Conservation (phyloP, 1,140 invertebrate genomes). For the Globodera ellingtonae region DNA sequence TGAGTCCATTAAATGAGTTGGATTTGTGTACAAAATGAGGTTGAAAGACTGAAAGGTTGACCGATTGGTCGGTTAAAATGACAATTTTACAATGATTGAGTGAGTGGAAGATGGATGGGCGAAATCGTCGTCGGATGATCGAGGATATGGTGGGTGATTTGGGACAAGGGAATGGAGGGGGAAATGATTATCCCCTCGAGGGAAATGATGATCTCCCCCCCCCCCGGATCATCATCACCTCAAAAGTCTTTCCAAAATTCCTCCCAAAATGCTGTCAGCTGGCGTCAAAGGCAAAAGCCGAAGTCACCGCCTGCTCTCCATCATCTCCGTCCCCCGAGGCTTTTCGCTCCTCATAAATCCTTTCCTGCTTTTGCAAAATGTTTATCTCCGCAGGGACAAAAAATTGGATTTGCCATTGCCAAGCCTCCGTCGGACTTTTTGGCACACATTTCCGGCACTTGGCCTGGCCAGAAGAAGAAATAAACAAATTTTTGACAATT, state of each 20-base stretch:
- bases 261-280: conserved; percentile 22
- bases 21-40: background rate
- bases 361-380: background rate
- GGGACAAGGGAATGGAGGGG: background rate
- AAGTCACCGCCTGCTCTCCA: conserved; percentile 4
- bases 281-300: background rate
- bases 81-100: conserved; percentile 35
- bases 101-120: conserved; percentile 1
- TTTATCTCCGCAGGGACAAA: conserved; percentile 24
- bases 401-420: conserved; percentile 21
- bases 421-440: conserved; percentile 15
- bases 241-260: conserved; percentile 3
- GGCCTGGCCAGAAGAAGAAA: background rate
- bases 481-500: conserved; percentile 16
- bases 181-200: background rate
- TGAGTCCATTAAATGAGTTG: too few relatives aligned
- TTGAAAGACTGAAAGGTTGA: background rate
- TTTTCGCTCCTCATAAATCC: conserved; percentile 17
- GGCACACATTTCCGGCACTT: conserved; percentile 28
- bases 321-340: background rate
- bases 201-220: background rate
- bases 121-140: background rate
- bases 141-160: conserved; percentile 4
- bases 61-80: conserved; percentile 2
- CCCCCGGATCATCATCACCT: conserved; percentile 10